Conservation (phyloP, 2,888 invertebrate genomes). For the Rosalia funebris region DNA sequence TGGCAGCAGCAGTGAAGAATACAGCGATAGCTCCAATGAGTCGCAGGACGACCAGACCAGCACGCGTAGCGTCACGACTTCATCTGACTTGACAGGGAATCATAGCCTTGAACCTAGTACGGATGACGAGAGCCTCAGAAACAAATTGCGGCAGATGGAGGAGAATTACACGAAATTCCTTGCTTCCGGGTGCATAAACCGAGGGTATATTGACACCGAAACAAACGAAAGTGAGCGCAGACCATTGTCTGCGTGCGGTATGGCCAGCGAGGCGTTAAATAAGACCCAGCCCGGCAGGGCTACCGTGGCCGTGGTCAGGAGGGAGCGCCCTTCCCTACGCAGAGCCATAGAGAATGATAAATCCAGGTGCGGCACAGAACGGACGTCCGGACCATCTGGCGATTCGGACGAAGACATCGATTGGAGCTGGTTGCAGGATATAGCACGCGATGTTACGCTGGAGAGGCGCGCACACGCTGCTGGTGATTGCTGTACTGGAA, state of each 20-base stretch:
- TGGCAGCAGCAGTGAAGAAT: constrained; percentile 40
- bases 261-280: constrained; percentile 41
- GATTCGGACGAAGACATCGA: constrained; percentile 57
- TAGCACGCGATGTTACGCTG: constrained; percentile 46
- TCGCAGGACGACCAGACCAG: constrained; percentile 34
- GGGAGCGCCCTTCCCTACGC: constrained; percentile 40
- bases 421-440: constrained; percentile 59
- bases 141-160: constrained; percentile 51
- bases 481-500: constrained; percentile 56
- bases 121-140: constrained; percentile 44
- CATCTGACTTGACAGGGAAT: constrained; percentile 26
- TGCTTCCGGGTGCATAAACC: constrained; percentile 51
- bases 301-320: constrained; percentile 46
- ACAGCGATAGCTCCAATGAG: constrained; percentile 23
- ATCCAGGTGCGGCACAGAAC: constrained; percentile 48
- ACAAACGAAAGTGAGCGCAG: constrained; percentile 37
- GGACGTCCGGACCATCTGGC: constrained; percentile 51
- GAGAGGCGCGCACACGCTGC: constrained; percentile 55
- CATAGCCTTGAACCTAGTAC: constrained; percentile 18
- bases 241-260: constrained; percentile 47
- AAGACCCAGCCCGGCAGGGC: constrained; percentile 38
- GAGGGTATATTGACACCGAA: constrained; percentile 50
- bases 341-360: too few relatives aligned
- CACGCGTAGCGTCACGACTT: constrained; percentile 36
- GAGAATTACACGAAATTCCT: constrained; percentile 54